Conservation (phyloP, 2,797 vertebrate genomes). For the Austrolebias charrua region DNA sequence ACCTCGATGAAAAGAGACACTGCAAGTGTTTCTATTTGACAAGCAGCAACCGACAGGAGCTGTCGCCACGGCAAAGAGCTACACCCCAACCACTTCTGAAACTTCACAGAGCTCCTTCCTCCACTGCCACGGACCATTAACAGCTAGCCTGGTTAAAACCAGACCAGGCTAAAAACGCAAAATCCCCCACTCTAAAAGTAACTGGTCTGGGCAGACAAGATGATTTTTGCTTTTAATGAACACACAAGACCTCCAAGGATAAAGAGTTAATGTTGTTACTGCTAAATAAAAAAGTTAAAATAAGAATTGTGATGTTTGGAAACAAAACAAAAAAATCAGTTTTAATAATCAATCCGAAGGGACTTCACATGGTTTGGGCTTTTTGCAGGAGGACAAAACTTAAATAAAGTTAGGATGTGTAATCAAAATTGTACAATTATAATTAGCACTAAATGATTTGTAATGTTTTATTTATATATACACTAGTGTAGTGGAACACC, state of each 20-base stretch:
- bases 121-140: conserved; percentile 13
- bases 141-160: too few species aligned
- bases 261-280: neutral
- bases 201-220: neutral
- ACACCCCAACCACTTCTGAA: conserved; percentile 6
- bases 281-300: neutral
- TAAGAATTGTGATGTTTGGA: neutral
- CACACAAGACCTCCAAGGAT: neutral
- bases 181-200: neutral
- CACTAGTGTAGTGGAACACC: too few species aligned
- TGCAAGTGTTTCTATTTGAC: conserved; percentile 10
- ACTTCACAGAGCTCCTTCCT: conserved; percentile 33
- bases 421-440: too few species aligned
- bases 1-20: conserved; percentile 5
- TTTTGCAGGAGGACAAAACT: too few species aligned
- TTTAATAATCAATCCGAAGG: too few species aligned
- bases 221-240: neutral
- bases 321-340: too few species aligned
- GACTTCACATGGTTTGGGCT: too few species aligned
- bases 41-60: conserved; percentile 39
- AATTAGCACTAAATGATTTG: too few species aligned
- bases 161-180: conserved; percentile 18
- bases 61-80: conserved; percentile 21
- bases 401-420: too few species aligned
- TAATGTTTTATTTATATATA: too few species aligned